Evolutionary conservation across 2,113 vertebrate genomes (phyloP), one percentile per base, ranked within the genome.

Genomic region (Macquaria australasica): DNA sequence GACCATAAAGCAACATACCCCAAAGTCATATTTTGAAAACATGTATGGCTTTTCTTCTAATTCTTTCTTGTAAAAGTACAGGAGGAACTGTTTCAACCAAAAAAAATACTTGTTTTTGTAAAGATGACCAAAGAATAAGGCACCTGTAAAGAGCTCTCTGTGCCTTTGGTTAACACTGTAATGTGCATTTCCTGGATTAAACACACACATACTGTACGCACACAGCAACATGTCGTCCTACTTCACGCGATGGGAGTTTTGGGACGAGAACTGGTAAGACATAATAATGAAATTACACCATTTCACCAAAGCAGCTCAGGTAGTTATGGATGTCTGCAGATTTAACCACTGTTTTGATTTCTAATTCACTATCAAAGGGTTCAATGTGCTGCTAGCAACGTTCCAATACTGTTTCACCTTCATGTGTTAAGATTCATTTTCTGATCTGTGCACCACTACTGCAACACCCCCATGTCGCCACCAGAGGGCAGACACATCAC

Each of bases 121-220:
- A 74, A 58, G 60, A 60, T 73, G 79, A 87, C 60, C 50, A 63
- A 66, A 80, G 63, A 71, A 31, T 92, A 94, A 94, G 91, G 92
- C 91, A 92, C 83, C 86, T 73, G 79, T 87, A 58, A 81, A 55
- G 28, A 83, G 58, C 85, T 85, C 62, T 79, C 78, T 82, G 91
- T 94, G 90, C 90, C 91, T 92, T 91, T 91, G 86, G 90, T 91
- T 89, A 55, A 85, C 62, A 70, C 83, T 84, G 74, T 6, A 39
- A 55, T 83, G 79, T 84, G 78, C 3, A 1, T 87, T 50, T 56
- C 16, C 28, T 58, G 73, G 56, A 48, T 56, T 59, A 51, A 68
- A 37, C 28, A 58, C 67, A 56, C 51, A 39, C 55, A 28, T 14
- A 80, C 18, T n/a, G 9, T 7, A 83, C 34, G 41, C 77, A 73